Evolutionary conservation across 2,113 vertebrate species (phyloP).

Genomic region (Pelvicachromis taeniatus): DNA sequence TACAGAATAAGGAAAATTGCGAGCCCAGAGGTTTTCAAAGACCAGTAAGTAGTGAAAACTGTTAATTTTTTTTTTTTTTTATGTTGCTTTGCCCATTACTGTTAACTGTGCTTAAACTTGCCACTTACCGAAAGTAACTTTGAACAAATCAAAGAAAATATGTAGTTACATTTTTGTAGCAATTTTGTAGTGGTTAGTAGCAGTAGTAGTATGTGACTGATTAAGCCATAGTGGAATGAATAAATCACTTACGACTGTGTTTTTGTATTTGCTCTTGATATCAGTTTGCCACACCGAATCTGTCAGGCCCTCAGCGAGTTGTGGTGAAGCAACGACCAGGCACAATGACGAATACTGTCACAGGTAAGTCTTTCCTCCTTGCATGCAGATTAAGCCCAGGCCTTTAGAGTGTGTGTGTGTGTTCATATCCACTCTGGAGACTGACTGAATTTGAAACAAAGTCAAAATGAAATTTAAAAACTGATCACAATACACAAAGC

Average conservation of each 20-base stretch:
- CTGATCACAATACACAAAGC: background rate
- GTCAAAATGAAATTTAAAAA: background rate
- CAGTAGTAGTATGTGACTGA: background rate
- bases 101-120: background rate
- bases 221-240: background rate
- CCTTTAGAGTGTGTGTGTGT: too few relatives aligned
- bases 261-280: background rate
- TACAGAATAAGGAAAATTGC: slow-evolving; percentile 75
- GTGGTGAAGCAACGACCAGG: slow-evolving; percentile 46
- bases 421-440: background rate
- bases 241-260: background rate
- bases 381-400: background rate
- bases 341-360: slow-evolving; percentile 10
- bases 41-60: slow-evolving; percentile 41
- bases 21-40: slow-evolving; percentile 48
- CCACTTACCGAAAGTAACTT: background rate
- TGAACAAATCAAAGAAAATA: background rate
- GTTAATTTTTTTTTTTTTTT: too few relatives aligned
- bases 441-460: background rate
- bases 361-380: slow-evolving; percentile 24
- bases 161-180: background rate
- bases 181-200: too few relatives aligned
- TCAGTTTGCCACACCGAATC: slow-evolving; percentile 41
- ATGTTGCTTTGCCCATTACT: background rate
- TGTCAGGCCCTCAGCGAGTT: slow-evolving; percentile 56